Evolutionary conservation across 2,113 vertebrate species (phyloP), one percentile per base, ranked within the genome.

Genomic region (Semnornis frantzii): DNA sequence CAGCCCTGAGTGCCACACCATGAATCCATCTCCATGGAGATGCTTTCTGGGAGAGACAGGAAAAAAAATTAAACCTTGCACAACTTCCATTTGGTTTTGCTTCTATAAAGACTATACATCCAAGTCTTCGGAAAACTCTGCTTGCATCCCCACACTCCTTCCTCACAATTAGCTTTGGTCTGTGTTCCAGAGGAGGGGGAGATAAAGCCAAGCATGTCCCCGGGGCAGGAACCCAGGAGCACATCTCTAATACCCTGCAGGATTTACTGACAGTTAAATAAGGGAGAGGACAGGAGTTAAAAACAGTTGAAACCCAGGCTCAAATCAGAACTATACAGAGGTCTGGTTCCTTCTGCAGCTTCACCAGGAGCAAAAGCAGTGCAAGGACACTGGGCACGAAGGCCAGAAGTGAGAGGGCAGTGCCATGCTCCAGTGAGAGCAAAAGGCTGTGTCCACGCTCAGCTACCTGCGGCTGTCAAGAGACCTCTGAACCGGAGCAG

Each of bases 141-240:
- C 31, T 73, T 92, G 54, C 66, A 48, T 14, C 34, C 37, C 34
- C 23, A 2, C 55, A 68, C 5, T 63, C 63, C 39, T 42, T 75
- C 44, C n/a, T 81, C 46, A 33, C 23, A 34, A 8, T 57, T 73
- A 12, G 73, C 82, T 95, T 94, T 93, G 91, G 73, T 79, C 59
- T 13, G 7, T 1, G 4, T 68, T 83, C 60, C 8, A 71, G 28
- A 6, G 59, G 8, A 76, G 30, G 44, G 15, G 31, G 21, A 46
- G 48, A 87, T 12, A 7, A 92, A 82, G 28, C 15, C 57, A 85
- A 64, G 28, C 31, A 55, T 4, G 8, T 71, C 31, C 24, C 44
- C 10, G 1, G 1, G 1, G 27, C 15, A 15, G 12, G 20, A 55
- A 89, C 30, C 15, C 31, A 89, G 66, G 10, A 75, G 33, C 50